phyloP scores from a whole-genome alignment of 1,140 invertebrate genomes.

The Pseudomyrmex gracilis region DNA sequence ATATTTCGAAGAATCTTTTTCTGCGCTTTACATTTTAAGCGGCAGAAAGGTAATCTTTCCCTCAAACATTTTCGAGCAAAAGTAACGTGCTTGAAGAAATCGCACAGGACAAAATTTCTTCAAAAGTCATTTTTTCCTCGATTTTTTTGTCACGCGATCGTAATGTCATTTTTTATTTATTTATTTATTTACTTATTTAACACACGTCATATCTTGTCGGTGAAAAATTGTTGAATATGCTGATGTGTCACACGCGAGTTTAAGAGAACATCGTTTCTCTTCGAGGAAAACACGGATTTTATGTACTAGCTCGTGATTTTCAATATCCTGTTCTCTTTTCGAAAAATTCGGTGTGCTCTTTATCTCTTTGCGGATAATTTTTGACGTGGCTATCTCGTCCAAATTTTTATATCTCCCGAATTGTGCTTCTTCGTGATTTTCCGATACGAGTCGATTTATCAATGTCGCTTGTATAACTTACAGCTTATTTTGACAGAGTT shows the following conservation, averaged over 20 bases:
- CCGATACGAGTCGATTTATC: constrained; percentile 10
- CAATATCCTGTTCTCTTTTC: constrained; percentile 4
- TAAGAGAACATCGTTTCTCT: not conserved
- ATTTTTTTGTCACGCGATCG: not conserved
- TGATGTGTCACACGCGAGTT: not conserved
- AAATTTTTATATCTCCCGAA: not conserved
- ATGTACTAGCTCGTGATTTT: not conserved
- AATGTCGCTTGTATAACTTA: not conserved
- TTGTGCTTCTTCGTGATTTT: not conserved
- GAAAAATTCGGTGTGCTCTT: not conserved
- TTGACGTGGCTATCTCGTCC: too few species aligned
- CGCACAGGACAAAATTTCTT: not conserved
- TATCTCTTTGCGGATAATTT: not conserved
- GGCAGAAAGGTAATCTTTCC: constrained; percentile 1
- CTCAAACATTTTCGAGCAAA: not conserved
- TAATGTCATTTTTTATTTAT: constrained; percentile 3
- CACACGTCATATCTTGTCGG: not conserved
- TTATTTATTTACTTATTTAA: not conserved
- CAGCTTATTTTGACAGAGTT: not conserved
- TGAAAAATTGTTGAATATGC: constrained; percentile 23
- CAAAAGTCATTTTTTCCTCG: constrained; percentile 2
- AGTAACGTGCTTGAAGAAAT: not conserved
- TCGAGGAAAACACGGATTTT: not conserved
- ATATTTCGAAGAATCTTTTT: not conserved
- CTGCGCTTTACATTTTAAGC: not conserved